Evolutionary conservation across 2,797 vertebrate genomes (phyloP), one percentile per base, ranked within the genome.

Genomic region (Tenualosa thibaudeaui): DNA sequence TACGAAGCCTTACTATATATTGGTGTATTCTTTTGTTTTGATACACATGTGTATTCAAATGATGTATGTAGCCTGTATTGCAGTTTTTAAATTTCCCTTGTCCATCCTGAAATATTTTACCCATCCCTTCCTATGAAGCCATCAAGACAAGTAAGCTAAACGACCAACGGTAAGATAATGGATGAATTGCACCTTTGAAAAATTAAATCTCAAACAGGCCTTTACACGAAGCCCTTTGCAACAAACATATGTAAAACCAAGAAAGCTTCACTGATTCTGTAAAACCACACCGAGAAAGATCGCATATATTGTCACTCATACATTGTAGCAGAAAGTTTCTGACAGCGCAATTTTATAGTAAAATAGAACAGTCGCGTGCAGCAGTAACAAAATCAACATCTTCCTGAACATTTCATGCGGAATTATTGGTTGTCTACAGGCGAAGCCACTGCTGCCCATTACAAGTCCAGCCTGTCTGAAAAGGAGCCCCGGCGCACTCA

Each of bases 401-500:
- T 81, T 60, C 68, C 56, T 81, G 40, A 58, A 56, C 81, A n/a
- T 10, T n/a, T 78, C 71, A 43, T 78, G 71, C 71, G 71, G 71
- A 40, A 78, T 78, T 78, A 78, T 78, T 78, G 71, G 37, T 78
- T 78, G 71, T 78, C 71, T 78, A 78, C 78, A n/a, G 19, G 83
- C 37, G 82, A 62, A 85, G 12, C 19, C 13, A 84, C 56, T 84
- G 54, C 62, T 84, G 92, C 94, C 93, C 91, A 93, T 93, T 94
- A 93, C 93, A 92, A 95, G 91, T 95, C 94, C 93, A 94, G 91
- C 91, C 91, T 92, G 90, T 94, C 92, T 93, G 91, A 91, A 81
- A 93, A 87, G 91, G 94, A 96, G 91, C 93, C 87, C 83, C 87
- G 94, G 94, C 95, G 93, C 95, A 94, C 95, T 95, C 95, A 96